Evolutionary conservation across 2,113 vertebrate genomes (phyloP), one percentile per base, ranked within the genome.

Genomic region (Anguilla rostrata): DNA sequence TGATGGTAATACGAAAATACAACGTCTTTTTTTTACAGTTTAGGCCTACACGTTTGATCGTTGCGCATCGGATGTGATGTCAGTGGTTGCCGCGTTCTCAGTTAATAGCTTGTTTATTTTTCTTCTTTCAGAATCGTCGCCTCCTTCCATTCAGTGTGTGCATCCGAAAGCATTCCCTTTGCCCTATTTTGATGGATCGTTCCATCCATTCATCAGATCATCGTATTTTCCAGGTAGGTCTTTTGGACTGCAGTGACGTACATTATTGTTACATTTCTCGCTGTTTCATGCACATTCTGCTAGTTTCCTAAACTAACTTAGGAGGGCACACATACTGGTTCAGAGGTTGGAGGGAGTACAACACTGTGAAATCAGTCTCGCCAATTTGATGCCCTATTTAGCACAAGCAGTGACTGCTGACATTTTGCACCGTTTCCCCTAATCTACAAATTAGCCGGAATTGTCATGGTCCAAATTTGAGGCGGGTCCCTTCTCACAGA

Each of bases 171-270:
- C 96, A 16, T 96, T 99, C 89, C 94, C 97, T 56, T 94, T 98
- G n/a, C 97, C 97, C 0, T 97, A 98, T 91, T 97, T 99, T 46
- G 97, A 99, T 81, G 96, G 95, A 41, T 96, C 95, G 63, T 97
- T 99, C 87, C 97, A 98, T 89, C 98, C 98, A 15, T 98, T 99
- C 90, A 93, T 98, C 95, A 94, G 97, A 91, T 96, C 98, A 0
- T 97, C 98, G 0, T 99, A 97, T 88, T 97, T 98, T 88, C 96
- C 98, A 96, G 98, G 98, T 99, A 92, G 87, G 96, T 95, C 39
- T 60, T 16, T 0, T 0, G n/a, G 81, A 63, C 1, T 39, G 0
- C 34, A 41, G 1, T 84, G 26, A 12, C 29, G 39, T 26, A 40
- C 78, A 53, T 71, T 39, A 39, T 82, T 39, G 26, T 43, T 86